phyloP scores from a whole-genome alignment of 1,140 invertebrate species.

The Kradibia gibbosae region DNA sequence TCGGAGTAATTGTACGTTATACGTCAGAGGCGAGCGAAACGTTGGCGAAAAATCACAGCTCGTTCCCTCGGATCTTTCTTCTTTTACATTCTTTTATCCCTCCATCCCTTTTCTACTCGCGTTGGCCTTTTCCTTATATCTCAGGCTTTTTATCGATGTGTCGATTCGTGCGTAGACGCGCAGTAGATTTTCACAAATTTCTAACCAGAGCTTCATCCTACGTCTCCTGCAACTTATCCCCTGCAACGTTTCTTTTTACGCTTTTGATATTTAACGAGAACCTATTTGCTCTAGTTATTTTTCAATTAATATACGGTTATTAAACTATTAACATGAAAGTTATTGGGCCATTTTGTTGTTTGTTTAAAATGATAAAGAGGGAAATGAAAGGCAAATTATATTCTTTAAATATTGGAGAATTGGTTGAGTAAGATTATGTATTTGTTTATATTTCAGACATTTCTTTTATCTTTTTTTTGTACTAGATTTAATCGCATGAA shows the following conservation, averaged over 20 bases:
- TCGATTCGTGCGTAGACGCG: not conserved
- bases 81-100: constrained; percentile 27
- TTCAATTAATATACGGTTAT: not conserved
- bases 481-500: not conserved
- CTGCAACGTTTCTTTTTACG: not conserved
- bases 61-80: constrained; percentile 55
- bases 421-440: not conserved
- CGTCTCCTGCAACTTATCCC: not conserved
- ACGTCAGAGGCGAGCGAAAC: constrained; percentile 58
- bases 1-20: constrained; percentile 70
- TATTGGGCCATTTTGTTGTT: not conserved
- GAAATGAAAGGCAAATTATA: not conserved
- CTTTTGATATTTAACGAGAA: not conserved
- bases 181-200: constrained; percentile 36
- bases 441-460: not conserved
- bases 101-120: constrained; percentile 5
- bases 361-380: not conserved
- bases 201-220: constrained; percentile 11
- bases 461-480: not conserved
- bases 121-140: not conserved
- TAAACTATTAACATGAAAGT: not conserved
- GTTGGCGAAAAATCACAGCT: constrained; percentile 68
- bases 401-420: not conserved
- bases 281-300: not conserved
- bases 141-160: not conserved